Evolutionary conservation across 2,888 invertebrate species (phyloP), one percentile per base, ranked within the genome.

Genomic region (Beris chalybata): DNA sequence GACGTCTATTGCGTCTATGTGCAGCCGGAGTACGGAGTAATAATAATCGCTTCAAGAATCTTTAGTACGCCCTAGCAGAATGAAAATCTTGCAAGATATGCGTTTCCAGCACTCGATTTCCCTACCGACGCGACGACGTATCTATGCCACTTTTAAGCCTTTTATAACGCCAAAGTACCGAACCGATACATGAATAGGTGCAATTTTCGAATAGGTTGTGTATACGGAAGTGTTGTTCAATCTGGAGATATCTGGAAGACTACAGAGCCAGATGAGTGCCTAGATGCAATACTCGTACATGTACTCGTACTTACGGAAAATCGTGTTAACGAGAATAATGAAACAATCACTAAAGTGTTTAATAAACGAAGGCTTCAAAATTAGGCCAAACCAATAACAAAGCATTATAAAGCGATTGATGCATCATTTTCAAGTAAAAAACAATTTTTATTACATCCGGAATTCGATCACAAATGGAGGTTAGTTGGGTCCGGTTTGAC

Each of bases 301-400:
- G 9, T 38, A 7, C 7, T 38, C 38, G 38, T 5, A 38, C 38
- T 38, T 7, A 38, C 5, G 38, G 38, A 38, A 38, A 38, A 38
- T 9, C 9, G 38, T 9, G 38, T 38, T 5, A 5, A 9, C 5
- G 38, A 38, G 38, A 38, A 38, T 38, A 38, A 22, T 22, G 22
- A 22, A 38, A 38, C 38, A 38, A 38, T 9, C 5, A 38, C 38
- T 38, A 9, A 38, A 38, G 5, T 38, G 38, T 38, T 38, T 38
- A 38, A 22, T 22, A 22, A 22, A 22, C 22, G 22, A 22, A 38
- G 38, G 4, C 29, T 53, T 12, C 22, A 6, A 4, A 53, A 53
- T 53, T 53, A 53, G 53, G 53, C 53, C 53, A 53, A 15, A 29
- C 29, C 12, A 29, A 53, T 29, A 53, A 53, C 53, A 53, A 53